These are phyloP conservation scores for Zaprionus obscuricornis DNA, from an alignment of 2,888 invertebrate genomes.

Conservation along the genomic window DNA sequence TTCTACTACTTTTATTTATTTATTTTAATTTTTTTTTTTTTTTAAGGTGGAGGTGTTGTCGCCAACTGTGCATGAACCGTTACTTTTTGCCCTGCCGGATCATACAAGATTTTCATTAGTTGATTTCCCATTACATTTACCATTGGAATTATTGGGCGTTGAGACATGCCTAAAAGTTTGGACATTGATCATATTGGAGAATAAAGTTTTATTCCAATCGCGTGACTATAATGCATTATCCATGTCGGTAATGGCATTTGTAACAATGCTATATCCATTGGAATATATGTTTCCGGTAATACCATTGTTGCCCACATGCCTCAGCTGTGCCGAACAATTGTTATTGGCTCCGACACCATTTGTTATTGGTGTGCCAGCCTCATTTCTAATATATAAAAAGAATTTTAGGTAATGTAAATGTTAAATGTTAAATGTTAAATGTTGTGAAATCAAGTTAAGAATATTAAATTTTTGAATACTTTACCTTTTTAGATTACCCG, in stretches of 20 bases:
- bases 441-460: too few species aligned
- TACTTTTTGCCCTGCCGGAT: conserved; percentile 97
- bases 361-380: conserved; percentile 99
- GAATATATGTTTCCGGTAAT: conserved; percentile 99
- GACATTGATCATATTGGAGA: conserved; percentile 97
- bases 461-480: too few species aligned
- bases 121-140: conserved; percentile 99
- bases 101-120: conserved; percentile 98
- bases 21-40: too few species aligned
- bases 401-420: conserved; percentile 94
- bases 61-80: conserved; percentile 90
- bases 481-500: conserved; percentile 89
- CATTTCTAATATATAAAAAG: conserved; percentile 97
- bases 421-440: too few species aligned
- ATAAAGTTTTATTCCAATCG: conserved; percentile 99
- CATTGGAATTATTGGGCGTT: conserved; percentile 97
- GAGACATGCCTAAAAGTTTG: conserved; percentile 98
- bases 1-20: too few species aligned
- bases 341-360: conserved; percentile 99
- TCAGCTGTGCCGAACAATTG: conserved; percentile 99
- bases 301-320: conserved; percentile 98
- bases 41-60: conserved; percentile 91
- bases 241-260: conserved; percentile 99
- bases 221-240: conserved; percentile 99
- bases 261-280: conserved; percentile 98